Percentiles rank a stretch among this genome's conserved stretches.
Evolutionary conservation across 2,888 invertebrate species (phyloP).

Genomic region (Prosapia bicincta): DNA sequence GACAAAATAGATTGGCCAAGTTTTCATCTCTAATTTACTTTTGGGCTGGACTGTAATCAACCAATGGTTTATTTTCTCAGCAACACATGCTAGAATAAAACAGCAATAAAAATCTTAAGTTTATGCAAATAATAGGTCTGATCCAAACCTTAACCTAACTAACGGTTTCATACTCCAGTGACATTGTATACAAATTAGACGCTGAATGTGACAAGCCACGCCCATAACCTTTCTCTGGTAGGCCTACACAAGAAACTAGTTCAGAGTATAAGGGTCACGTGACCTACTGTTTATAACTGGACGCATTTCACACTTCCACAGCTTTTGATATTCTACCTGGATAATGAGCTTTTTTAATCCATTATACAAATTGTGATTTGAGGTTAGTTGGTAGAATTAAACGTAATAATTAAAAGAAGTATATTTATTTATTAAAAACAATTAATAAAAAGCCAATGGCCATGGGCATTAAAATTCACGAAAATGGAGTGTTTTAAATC

Average conservation of each 20-base stretch:
- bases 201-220: background rate
- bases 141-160: background rate
- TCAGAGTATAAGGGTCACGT: background rate
- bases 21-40: no score
- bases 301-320: background rate
- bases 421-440: no score
- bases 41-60: no score
- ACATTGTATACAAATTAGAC: background rate
- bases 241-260: background rate
- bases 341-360: background rate
- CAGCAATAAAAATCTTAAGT: no score
- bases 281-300: background rate
- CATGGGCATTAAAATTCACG: no score
- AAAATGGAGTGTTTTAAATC: background rate
- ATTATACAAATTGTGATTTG: background rate
- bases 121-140: background rate
- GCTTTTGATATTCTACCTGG: background rate
- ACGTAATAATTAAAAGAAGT: no score
- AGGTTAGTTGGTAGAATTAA: no score
- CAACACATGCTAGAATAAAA: no score
- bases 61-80: no score
- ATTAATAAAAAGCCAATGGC: no score
- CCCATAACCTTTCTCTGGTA: constrained; percentile 2
- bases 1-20: no score
- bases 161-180: background rate